Evolutionary conservation across 2,888 invertebrate species (phyloP).

Genomic region (Cryptus armator): DNA sequence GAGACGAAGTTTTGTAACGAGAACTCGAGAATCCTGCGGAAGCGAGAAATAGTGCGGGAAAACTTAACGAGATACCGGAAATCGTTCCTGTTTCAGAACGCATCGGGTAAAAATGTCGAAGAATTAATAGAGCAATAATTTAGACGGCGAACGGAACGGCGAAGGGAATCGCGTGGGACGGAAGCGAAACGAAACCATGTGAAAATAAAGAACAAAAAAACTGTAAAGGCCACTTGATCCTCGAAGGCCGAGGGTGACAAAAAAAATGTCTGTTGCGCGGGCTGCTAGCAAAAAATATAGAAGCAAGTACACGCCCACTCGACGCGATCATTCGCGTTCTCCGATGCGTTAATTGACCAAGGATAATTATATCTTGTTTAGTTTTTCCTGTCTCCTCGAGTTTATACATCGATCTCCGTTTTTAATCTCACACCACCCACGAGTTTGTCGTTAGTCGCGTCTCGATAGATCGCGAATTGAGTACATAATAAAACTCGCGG

Average conservation of each 20-base stretch:
- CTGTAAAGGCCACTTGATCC: slow-evolving; percentile 48
- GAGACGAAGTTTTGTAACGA: slow-evolving; percentile 28
- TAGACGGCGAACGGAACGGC: background rate
- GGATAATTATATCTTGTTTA: background rate
- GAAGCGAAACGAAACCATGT: slow-evolving; percentile 1
- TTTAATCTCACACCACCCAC: background rate
- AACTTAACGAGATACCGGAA: background rate
- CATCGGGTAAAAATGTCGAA: background rate
- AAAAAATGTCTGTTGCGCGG: slow-evolving; percentile 26
- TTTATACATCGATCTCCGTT: background rate
- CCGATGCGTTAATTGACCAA: background rate
- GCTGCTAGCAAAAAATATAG: background rate
- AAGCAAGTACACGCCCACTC: slow-evolving; percentile 1
- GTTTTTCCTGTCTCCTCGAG: background rate
- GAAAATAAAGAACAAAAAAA: slow-evolving; percentile 23
- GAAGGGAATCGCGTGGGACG: slow-evolving; percentile 36
- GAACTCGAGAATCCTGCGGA: slow-evolving; percentile 29
- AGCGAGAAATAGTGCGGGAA: slow-evolving; percentile 33
- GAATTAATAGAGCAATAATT: slow-evolving; percentile 50
- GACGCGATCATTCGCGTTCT: slow-evolving; percentile 2
- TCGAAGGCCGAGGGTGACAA: slow-evolving; percentile 54
- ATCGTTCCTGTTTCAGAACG: background rate
- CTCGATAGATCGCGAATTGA: slow-evolving; percentile 10
- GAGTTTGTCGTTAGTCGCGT: background rate
- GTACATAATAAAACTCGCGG: background rate